phyloP scores from a whole-genome alignment of 2,888 invertebrate genomes.

The Danaus chrysippus region DNA sequence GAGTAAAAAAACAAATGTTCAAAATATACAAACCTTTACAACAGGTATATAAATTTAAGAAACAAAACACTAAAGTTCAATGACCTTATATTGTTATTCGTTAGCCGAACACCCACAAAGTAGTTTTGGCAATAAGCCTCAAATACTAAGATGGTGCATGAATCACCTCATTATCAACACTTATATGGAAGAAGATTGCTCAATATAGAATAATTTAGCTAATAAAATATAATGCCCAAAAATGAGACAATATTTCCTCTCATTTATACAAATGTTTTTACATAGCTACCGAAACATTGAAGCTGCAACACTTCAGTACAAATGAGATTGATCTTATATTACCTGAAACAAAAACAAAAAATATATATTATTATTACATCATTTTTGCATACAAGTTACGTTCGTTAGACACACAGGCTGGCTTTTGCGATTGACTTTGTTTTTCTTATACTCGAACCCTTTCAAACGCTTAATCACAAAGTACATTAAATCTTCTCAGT shows the following conservation, averaged over 20 bases:
- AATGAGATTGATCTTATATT: too few relatives aligned
- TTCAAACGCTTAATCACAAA: too few relatives aligned
- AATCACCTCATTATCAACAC: not conserved
- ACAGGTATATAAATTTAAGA: not conserved
- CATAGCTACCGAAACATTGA: too few relatives aligned
- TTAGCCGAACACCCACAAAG: not conserved
- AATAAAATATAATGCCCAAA: slow-evolving; percentile 9
- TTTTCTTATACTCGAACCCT: too few relatives aligned
- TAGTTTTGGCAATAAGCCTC: slow-evolving; percentile 12
- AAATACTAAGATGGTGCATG: slow-evolving; percentile 12
- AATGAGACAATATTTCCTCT: not conserved
- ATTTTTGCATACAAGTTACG: too few relatives aligned
- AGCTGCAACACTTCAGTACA: too few relatives aligned
- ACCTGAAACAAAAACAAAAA: too few relatives aligned
- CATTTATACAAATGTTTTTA: not conserved
- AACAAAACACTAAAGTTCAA: slow-evolving; percentile 1
- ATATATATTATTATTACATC: too few relatives aligned
- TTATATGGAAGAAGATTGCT: slow-evolving; percentile 38
- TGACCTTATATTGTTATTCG: not conserved
- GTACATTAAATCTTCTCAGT: too few relatives aligned
- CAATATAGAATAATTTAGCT: slow-evolving; percentile 39
- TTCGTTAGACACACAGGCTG: too few relatives aligned
- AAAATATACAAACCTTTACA: not conserved
- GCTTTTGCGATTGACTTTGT: too few relatives aligned
- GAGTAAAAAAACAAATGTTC: slow-evolving; percentile 10